phyloP scores from a whole-genome alignment of 2,113 vertebrate species.

The Psettodes erumei region DNA sequence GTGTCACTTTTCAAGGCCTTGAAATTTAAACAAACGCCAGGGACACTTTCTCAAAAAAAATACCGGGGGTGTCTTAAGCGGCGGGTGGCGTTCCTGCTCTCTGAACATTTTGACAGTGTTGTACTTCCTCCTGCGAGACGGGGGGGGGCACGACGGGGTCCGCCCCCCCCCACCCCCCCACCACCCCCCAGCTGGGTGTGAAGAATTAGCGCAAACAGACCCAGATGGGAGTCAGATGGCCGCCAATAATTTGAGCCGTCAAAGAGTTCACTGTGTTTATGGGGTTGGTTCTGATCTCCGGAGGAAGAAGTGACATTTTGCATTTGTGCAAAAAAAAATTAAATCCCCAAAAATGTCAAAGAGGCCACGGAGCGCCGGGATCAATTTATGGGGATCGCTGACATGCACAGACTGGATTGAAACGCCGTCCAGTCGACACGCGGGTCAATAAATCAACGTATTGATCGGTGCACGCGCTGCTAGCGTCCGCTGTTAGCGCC shows the following conservation, averaged over 20 bases:
- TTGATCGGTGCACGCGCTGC: too few relatives aligned
- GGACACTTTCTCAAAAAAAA: slow-evolving; percentile 43
- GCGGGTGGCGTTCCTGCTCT: slow-evolving; percentile 26
- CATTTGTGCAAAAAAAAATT: slow-evolving; percentile 35
- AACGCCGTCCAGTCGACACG: too few relatives aligned
- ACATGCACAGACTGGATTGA: too few relatives aligned
- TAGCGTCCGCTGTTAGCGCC: too few relatives aligned
- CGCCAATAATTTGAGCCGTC: slow-evolving; percentile 50
- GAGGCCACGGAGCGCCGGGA: slow-evolving; percentile 17
- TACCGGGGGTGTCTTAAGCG: slow-evolving; percentile 24
- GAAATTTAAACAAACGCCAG: slow-evolving; percentile 48
- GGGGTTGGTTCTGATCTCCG: slow-evolving; percentile 15
- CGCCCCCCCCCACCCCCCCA: too few relatives aligned
- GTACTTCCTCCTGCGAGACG: slow-evolving; percentile 26
- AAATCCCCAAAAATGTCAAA: slow-evolving; percentile 43
- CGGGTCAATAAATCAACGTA: too few relatives aligned
- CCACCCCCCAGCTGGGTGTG: slow-evolving; percentile 35
- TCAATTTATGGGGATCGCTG: slow-evolving; percentile 32
- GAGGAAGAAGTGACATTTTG: slow-evolving; percentile 44
- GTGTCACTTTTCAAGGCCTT: slow-evolving; percentile 18
- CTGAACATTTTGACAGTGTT: slow-evolving; percentile 36
- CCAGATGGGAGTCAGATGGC: slow-evolving; percentile 65
- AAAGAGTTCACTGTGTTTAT: slow-evolving; percentile 36
- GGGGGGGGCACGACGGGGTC: slow-evolving; percentile 37
- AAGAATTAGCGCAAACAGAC: slow-evolving; percentile 47